phyloP scores from a whole-genome alignment of 23 tunicate genomes.

The Ascidia mentula region DNA sequence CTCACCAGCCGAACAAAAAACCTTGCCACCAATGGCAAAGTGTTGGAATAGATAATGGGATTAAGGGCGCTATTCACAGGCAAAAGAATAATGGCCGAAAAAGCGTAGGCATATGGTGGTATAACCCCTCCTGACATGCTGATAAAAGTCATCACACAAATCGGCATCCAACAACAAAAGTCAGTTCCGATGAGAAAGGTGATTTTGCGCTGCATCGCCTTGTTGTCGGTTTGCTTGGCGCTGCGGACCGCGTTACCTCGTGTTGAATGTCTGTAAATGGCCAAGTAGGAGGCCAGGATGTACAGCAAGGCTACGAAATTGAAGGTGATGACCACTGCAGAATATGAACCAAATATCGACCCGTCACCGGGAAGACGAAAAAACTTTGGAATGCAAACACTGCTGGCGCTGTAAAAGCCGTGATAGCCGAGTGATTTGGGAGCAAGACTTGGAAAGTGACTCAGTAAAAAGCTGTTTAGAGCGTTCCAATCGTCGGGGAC shows the following conservation, averaged over 20 bases:
- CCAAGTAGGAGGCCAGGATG: slow-evolving; percentile 27
- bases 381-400: slow-evolving; percentile 35
- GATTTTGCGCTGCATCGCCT: slow-evolving; percentile 35
- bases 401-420: slow-evolving; percentile 36
- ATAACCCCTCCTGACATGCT: not conserved
- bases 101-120: slow-evolving; percentile 21
- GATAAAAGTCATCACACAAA: slow-evolving; percentile 27
- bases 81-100: slow-evolving; percentile 28
- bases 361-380: slow-evolving; percentile 2
- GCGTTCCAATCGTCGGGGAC: slow-evolving; percentile 19
- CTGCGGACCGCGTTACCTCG: not conserved
- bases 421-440: slow-evolving; percentile 23
- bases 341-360: not conserved
- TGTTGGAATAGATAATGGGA: slow-evolving; percentile 31
- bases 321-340: slow-evolving; percentile 14
- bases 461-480: not conserved
- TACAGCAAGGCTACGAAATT: slow-evolving; percentile 27
- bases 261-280: slow-evolving; percentile 32
- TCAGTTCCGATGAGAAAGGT: slow-evolving; percentile 32
- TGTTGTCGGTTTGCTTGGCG: not conserved
- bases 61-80: slow-evolving; percentile 36
- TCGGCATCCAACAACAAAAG: slow-evolving; percentile 46
- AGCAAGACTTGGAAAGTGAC: not conserved
- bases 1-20: not conserved
- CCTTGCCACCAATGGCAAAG: not conserved